Conservation (phyloP, 1,140 invertebrate species). For the Cydia splendana region DNA sequence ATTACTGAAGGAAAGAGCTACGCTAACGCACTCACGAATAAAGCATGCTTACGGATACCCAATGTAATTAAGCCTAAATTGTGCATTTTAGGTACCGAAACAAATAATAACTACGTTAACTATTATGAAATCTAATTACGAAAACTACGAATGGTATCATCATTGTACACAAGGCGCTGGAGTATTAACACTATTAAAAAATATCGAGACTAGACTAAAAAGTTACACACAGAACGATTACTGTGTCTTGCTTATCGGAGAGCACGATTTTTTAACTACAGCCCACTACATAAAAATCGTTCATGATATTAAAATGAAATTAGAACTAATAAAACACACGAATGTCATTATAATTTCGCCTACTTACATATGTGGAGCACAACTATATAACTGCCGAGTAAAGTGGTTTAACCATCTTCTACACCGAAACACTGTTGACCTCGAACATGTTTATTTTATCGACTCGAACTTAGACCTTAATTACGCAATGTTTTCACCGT, state of each 20-base stretch:
- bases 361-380: too few relatives aligned
- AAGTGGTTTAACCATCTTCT: too few relatives aligned
- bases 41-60: background rate
- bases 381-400: too few relatives aligned
- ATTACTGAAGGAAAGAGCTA: background rate
- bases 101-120: background rate
- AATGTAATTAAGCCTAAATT: background rate
- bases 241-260: background rate
- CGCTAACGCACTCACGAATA: background rate
- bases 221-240: background rate
- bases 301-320: background rate
- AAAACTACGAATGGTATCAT: background rate
- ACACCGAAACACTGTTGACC: too few relatives aligned
- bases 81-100: background rate
- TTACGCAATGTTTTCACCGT: too few relatives aligned
- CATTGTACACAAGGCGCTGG: background rate
- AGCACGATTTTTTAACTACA: background rate
- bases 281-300: background rate
- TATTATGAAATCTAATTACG: background rate
- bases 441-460: too few relatives aligned
- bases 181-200: background rate
- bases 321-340: background rate
- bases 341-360: background rate
- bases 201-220: background rate
- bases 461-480: too few relatives aligned